Base-by-base conservation (phyloP, 2,113 vertebrate genomes). In the Rhinopomastus cyanomelas region DNA sequence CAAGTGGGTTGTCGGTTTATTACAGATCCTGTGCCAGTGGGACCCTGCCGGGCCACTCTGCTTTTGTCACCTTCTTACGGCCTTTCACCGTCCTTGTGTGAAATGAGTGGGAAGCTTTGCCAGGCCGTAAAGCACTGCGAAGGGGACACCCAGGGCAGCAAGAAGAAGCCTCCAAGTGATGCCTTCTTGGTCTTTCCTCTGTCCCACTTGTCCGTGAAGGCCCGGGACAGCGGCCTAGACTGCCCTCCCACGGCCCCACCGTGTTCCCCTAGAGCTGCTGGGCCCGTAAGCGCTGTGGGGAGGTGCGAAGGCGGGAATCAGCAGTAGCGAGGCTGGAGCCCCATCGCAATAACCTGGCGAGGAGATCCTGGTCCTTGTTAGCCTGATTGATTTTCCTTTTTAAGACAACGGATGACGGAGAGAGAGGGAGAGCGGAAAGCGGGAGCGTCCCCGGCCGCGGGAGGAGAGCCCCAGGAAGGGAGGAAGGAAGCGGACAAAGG, bases 381-480 rank as follows among this genome's bases (percentile, higher is more conserved):
- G 51, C 26, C 61, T 30, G 12, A 0, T 10, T 22, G 29, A 27
- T 27, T 27, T 27, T 53, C 27, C 5, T 36, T 12, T 56, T 8
- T 37, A 29, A 39, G 29, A 34, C 67, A 81, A 32, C 3, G 1
- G 11, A 27, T 48, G 20, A 11, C 19, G 13, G 29, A 29, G 22
- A 9, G 12, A 16, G 20, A 29, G 7, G 20, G 30, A 19, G 30
- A n/a, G 0, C 4, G 1, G 6, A 39, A 9, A 22, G 2, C 18
- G 68, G 26, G 39, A 85, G 44, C 8, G 11, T 34, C 17, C 4
- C 14, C 9, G 26, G 34, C 7, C 17, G 49, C 37, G 67, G 23
- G 21, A 29, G 52, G 25, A 34, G 39, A 36, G 18, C 37, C 2
- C 6, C 14, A 49, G 34, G 37, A 32, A 16, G 11, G 5, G 44